These are phyloP conservation scores for Camponotus fellah DNA, from an alignment of 2,888 invertebrate species.

Conservation along the genomic window DNA sequence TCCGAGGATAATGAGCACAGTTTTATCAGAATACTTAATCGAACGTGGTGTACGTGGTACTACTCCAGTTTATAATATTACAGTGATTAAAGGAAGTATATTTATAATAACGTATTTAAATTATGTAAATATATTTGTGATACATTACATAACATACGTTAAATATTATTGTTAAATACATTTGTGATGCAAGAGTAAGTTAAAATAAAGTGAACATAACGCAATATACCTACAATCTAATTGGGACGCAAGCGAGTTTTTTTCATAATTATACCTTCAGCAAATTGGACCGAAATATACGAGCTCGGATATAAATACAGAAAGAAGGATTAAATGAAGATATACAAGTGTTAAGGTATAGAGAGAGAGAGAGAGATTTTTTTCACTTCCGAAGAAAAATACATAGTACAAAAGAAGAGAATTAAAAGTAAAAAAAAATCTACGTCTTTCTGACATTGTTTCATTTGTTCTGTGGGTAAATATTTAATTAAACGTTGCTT, in stretches of 20 bases:
- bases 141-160: too few relatives aligned
- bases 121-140: slow-evolving; percentile 3
- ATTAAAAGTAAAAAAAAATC: not conserved
- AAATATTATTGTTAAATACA: not conserved
- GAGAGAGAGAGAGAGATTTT: not conserved
- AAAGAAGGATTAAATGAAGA: slow-evolving; percentile 11
- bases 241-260: slow-evolving; percentile 18
- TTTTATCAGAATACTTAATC: slow-evolving; percentile 56
- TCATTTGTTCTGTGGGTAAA: not conserved
- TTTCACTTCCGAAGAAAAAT: not conserved
- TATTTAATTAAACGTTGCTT: not conserved
- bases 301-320: not conserved
- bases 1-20: slow-evolving; percentile 46
- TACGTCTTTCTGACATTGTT: not conserved
- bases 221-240: not conserved
- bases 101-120: slow-evolving; percentile 6
- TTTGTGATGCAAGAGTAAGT: not conserved
- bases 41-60: slow-evolving; percentile 21
- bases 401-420: not conserved
- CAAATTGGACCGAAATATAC: slow-evolving; percentile 21
- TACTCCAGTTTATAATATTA: slow-evolving; percentile 20
- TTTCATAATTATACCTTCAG: not conserved
- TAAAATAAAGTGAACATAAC: not conserved
- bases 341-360: slow-evolving; percentile 13
- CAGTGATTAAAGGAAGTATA: slow-evolving; percentile 18